A percentile compares a stretch with the other conserved stretches of the same genome.
Conservation (phyloP, 2,797 vertebrate genomes). For the Eremophila alpestris region DNA sequence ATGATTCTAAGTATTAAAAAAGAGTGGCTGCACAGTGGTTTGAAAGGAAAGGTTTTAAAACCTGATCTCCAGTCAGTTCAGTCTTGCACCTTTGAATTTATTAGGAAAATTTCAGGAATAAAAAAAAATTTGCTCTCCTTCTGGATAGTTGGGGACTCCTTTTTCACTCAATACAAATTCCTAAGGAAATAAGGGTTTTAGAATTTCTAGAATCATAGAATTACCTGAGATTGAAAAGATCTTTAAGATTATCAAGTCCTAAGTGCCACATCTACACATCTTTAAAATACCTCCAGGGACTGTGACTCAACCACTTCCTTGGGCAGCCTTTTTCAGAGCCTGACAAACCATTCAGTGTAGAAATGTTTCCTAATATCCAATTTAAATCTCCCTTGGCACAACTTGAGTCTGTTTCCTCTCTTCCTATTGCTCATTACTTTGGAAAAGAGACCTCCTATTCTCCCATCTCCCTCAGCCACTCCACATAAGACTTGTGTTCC, state of each 20-base stretch:
- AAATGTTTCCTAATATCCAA: not conserved
- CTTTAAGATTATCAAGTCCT: not conserved
- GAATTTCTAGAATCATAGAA: not conserved
- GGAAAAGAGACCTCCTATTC: not conserved
- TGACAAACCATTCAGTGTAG: not conserved
- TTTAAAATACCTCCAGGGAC: not conserved
- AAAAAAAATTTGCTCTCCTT: not conserved
- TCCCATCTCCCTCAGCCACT: not conserved
- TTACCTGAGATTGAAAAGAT: not conserved
- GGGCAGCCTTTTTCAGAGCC: not conserved
- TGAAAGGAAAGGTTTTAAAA: not conserved
- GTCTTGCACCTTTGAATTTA: not conserved
- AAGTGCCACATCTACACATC: not conserved
- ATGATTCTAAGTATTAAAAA: not conserved
- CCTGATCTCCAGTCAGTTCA: not conserved
- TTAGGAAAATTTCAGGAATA: not conserved
- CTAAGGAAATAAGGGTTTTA: not conserved
- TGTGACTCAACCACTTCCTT: fast-evolving
- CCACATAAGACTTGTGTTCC: not conserved
- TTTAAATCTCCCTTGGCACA: not conserved
- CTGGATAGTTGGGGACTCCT: fast-evolving
- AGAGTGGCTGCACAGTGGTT: not conserved
- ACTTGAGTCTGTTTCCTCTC: not conserved
- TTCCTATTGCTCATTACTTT: not conserved
- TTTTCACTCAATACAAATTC: not conserved